Evolutionary conservation across 2,797 vertebrate species (phyloP).

Genomic region (Oreochromis mossambicus): DNA sequence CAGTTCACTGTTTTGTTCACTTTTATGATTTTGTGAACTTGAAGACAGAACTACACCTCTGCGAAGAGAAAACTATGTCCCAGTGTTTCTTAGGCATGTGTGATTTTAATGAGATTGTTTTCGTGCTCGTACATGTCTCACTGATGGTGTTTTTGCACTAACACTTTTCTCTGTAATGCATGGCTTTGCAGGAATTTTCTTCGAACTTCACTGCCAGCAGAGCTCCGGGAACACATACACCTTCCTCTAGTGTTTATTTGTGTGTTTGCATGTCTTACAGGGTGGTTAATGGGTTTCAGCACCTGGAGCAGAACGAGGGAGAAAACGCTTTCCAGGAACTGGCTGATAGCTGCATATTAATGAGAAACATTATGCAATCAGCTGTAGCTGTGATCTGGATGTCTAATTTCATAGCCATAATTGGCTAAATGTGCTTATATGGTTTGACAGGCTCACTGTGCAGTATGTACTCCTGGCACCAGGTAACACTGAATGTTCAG

Average conservation of each 20-base stretch:
- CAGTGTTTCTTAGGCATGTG: background rate
- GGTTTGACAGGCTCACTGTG: background rate
- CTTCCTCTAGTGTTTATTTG: background rate
- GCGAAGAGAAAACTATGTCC: rapidly evolving
- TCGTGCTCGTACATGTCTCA: background rate
- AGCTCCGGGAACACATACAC: background rate
- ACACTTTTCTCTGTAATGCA: background rate
- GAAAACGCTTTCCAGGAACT: constrained; percentile 6
- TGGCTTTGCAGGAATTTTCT: background rate
- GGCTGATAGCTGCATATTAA: background rate
- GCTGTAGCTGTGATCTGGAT: background rate
- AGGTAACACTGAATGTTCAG: background rate
- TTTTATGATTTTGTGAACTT: rapidly evolving
- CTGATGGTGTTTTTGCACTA: background rate
- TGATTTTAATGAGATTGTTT: background rate
- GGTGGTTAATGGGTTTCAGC: background rate
- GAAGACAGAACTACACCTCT: background rate
- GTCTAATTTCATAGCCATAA: background rate
- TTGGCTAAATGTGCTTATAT: background rate
- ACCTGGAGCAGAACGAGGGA: background rate
- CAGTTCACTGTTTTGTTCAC: rapidly evolving
- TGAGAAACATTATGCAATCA: background rate
- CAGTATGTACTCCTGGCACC: background rate
- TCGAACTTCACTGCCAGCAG: background rate
- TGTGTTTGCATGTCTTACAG: background rate